These are phyloP conservation scores for Malacoraja senta DNA, from an alignment of 2,797 vertebrate genomes.

Conservation along the genomic window DNA sequence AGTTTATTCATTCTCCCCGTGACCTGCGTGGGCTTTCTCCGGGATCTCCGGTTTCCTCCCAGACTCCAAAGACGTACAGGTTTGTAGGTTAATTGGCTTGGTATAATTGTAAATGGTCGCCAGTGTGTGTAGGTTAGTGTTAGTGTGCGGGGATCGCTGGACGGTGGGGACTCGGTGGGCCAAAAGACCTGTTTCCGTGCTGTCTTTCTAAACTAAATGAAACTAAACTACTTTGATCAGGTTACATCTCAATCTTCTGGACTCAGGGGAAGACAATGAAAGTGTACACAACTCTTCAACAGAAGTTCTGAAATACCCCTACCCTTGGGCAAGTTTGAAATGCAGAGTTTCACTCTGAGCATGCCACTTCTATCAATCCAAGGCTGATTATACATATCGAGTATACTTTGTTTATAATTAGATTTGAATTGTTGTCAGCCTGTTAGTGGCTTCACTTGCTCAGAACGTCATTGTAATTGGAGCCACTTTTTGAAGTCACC, in stretches of 20 bases:
- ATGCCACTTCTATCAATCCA: not conserved
- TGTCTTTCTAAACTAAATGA: too few species aligned
- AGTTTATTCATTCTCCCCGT: too few species aligned
- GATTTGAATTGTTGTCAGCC: not conserved
- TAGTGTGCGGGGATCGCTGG: too few species aligned
- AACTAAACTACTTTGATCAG: too few species aligned
- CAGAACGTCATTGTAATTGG: conserved; percentile 19
- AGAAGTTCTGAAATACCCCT: not conserved
- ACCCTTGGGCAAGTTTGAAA: not conserved
- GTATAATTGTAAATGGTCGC: too few species aligned
- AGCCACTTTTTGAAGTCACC: conserved; percentile 22
- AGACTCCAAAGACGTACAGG: too few species aligned
- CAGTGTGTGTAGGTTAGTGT: too few species aligned
- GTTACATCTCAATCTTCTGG: not conserved
- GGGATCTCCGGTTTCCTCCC: too few species aligned
- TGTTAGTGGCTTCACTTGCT: not conserved
- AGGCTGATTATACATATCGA: not conserved
- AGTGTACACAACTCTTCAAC: not conserved
- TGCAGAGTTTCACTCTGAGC: not conserved
- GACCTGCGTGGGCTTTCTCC: too few species aligned
- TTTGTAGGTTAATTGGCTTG: too few species aligned
- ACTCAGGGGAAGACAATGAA: not conserved
- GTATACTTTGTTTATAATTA: not conserved
- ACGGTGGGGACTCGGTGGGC: too few species aligned
- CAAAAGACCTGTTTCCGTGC: too few species aligned